These are phyloP conservation scores for Meta bourneti DNA, from an alignment of 2,888 invertebrate species.

Conservation along the genomic window DNA sequence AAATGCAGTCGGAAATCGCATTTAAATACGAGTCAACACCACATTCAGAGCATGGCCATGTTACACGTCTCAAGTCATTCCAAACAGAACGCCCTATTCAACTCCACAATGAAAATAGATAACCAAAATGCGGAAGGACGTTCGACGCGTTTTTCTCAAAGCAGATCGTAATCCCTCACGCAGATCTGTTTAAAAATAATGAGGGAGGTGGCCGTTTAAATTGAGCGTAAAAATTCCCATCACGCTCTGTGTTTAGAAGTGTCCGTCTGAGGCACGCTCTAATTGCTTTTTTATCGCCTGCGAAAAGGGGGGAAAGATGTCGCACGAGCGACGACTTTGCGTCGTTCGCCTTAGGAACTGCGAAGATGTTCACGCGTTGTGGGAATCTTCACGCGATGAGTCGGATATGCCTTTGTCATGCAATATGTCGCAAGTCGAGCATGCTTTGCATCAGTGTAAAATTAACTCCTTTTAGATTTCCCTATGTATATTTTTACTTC, in stretches of 20 bases:
- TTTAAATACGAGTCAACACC: too few species aligned
- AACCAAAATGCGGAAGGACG: background rate
- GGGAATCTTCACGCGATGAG: too few species aligned
- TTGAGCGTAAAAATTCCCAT: constrained; percentile 38
- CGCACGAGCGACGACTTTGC: too few species aligned
- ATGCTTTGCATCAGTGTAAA: too few species aligned
- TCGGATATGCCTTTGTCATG: too few species aligned
- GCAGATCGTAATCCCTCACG: constrained; percentile 5
- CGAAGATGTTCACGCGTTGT: too few species aligned
- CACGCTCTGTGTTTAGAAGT: constrained; percentile 1
- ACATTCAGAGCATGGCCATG: constrained; percentile 1
- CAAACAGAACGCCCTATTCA: background rate
- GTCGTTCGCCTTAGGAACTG: too few species aligned
- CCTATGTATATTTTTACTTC: too few species aligned
- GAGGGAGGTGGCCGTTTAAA: constrained; percentile 20
- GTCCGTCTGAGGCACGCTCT: constrained; percentile 41
- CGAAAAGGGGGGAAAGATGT: too few species aligned
- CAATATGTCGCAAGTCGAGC: too few species aligned
- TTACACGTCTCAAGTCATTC: background rate
- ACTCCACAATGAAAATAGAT: constrained; percentile 2
- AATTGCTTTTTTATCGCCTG: constrained; percentile 30
- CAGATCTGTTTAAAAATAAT: constrained; percentile 34
- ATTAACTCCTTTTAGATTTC: too few species aligned
- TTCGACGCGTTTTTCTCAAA: background rate
- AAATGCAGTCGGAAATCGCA: too few species aligned